A percentile compares a stretch with the other conserved stretches of the same genome.
Evolutionary conservation across 2,113 vertebrate genomes (phyloP).

Genomic region (Atlantisia rogersi): DNA sequence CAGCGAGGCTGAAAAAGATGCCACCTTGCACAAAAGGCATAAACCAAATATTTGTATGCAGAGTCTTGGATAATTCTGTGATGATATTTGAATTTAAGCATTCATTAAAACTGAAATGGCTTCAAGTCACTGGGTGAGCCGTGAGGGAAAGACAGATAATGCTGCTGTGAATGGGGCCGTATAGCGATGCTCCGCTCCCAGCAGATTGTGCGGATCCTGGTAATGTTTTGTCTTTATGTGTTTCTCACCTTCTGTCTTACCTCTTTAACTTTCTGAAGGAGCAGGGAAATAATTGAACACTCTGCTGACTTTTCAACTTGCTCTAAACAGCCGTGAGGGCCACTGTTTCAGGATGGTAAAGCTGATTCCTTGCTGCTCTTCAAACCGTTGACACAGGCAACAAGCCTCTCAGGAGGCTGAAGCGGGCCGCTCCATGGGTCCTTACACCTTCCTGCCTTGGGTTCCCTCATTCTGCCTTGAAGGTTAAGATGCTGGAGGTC

Average conservation of each 20-base stretch:
- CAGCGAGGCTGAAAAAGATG: slow-evolving; percentile 27
- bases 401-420: not conserved
- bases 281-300: not conserved
- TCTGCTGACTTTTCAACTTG: not conserved
- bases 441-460: not conserved
- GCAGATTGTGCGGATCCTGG: slow-evolving; percentile 13
- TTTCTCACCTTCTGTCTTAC: slow-evolving; percentile 65
- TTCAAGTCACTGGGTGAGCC: slow-evolving; percentile 38
- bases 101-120: slow-evolving; percentile 51
- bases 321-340: slow-evolving; percentile 4
- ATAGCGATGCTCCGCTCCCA: slow-evolving; percentile 34
- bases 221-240: slow-evolving; percentile 57
- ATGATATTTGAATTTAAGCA: slow-evolving; percentile 58
- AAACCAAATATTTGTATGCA: slow-evolving; percentile 60
- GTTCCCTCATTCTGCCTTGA: not conserved
- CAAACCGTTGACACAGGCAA: not conserved
- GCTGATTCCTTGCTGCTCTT: not conserved
- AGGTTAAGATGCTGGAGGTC: not conserved
- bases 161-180: slow-evolving; percentile 35
- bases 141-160: slow-evolving; percentile 49
- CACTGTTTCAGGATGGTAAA: not conserved
- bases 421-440: not conserved
- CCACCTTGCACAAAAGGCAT: slow-evolving; percentile 35
- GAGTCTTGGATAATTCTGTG: not conserved
- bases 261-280: slow-evolving; percentile 56